Percentiles rank a stretch among this genome's conserved stretches.
phyloP scores from a whole-genome alignment of 92 coral and sea anemone species.

The Phenganax subtilis region DNA sequence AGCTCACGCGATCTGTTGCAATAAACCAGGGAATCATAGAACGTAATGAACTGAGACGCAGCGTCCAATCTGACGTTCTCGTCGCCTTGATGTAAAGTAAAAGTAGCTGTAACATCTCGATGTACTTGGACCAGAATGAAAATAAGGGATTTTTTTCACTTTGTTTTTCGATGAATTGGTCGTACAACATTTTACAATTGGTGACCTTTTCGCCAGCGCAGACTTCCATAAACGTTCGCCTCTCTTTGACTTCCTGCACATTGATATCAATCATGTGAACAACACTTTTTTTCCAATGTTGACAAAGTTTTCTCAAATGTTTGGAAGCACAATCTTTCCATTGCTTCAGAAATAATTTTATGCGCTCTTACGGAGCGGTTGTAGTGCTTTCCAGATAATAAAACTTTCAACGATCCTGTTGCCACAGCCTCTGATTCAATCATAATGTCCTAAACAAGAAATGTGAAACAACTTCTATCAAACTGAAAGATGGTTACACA shows the following conservation, averaged over 20 bases:
- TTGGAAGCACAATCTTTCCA: conserved; percentile 19
- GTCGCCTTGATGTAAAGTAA: conserved; percentile 8
- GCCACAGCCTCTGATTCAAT: conserved; percentile 31
- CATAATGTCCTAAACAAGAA: conserved; percentile 4
- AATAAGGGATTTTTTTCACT: conserved; percentile 4
- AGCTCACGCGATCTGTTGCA: conserved; percentile 22
- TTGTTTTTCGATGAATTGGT: not conserved
- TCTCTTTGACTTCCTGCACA: not conserved
- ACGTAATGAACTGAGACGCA: conserved; percentile 9
- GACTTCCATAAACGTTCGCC: not conserved
- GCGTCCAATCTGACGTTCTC: conserved; percentile 10
- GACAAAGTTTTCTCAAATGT: conserved; percentile 1
- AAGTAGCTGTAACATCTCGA: conserved; percentile 18
- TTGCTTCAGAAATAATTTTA: conserved; percentile 11
- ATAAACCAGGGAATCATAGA: conserved; percentile 27
- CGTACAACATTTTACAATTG: not conserved
- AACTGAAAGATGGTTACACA: not conserved
- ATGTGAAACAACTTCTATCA: not conserved
- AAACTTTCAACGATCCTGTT: conserved; percentile 2
- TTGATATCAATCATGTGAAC: not conserved
- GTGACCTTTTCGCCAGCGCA: not conserved
- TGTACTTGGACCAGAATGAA: conserved; percentile 16
- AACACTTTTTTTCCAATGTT: not conserved
- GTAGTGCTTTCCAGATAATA: conserved; percentile 24
- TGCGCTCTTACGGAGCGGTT: not conserved